Evolutionary conservation across 2,113 vertebrate genomes (phyloP).

Genomic region (Corythornis vintsioides): DNA sequence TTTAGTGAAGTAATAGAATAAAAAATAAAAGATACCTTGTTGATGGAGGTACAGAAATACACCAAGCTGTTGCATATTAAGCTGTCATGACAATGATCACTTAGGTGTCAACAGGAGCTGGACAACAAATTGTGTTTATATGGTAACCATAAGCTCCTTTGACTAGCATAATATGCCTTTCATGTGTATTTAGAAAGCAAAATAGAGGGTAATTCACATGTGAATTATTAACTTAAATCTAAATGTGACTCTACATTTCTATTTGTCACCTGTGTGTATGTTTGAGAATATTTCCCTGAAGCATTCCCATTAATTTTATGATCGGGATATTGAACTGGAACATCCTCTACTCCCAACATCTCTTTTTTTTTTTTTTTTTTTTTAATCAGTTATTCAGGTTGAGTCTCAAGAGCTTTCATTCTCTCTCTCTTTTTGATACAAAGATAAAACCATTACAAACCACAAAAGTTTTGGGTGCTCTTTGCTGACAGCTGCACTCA

Average conservation of each 20-base stretch:
- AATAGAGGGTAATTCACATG: background rate
- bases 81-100: background rate
- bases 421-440: background rate
- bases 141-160: background rate
- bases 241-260: background rate
- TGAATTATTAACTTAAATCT: background rate
- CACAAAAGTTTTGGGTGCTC: background rate
- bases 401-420: background rate
- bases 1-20: background rate
- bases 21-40: background rate
- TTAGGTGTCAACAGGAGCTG: background rate
- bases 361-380: background rate
- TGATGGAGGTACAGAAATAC: background rate
- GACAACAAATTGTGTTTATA: background rate
- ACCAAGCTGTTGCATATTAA: background rate
- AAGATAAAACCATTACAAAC: background rate
- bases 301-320: background rate
- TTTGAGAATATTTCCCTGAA: background rate
- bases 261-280: background rate
- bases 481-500: background rate
- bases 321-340: background rate
- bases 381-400: background rate
- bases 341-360: fast-evolving
- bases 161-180: background rate
- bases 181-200: background rate